Base-by-base conservation (phyloP, 2,888 invertebrate species). In the Ecdyonurus torrentis region DNA sequence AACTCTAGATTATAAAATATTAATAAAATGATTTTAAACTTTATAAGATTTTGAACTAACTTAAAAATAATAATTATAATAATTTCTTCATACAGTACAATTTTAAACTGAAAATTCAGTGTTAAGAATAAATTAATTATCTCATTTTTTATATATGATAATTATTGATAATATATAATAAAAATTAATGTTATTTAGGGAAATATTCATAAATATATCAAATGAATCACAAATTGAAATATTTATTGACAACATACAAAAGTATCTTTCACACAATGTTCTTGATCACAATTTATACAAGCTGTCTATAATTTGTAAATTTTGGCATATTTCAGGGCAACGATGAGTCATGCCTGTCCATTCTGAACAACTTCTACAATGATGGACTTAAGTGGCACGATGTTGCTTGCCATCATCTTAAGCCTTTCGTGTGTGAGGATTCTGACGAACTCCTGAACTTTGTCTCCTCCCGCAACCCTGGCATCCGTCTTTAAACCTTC, bases 351-450 rank as follows among this genome's bases (percentile, higher is more conserved):
- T 92, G 92, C 73, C 74, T 92, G 71, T 87, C 91, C 63, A 89
- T 92, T 69, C 77, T 92, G 72, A 92, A 92, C 79, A 91, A 92
- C 76, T 91, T 92, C 81, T 92, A 92, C 81, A 89, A 87, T 72
- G 89, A 89, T 72, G 89, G 89, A 66, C 79, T 89, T 72, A 88
- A 88, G 75, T 89, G 89, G 89, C 89, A 90, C 78, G 89, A 90
- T 73, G 89, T 90, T 50, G 89, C 89, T 68, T 89, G 89, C 73
- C 89, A 89, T 74, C 89, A 90, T 75, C 81, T 88, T 68, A 89
- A 90, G 76, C 89, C 89, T 24, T 89, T 89, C 79, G 89, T 92
- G 25, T 92, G 92, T 74, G 92, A 92, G 75, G 92, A 92, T 79
- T 90, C 89, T 74, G 91, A 91, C 71, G 90, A 91, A 74, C 81